Conservation (phyloP, 2,797 vertebrate species). For the Amazonetta brasiliensis region DNA sequence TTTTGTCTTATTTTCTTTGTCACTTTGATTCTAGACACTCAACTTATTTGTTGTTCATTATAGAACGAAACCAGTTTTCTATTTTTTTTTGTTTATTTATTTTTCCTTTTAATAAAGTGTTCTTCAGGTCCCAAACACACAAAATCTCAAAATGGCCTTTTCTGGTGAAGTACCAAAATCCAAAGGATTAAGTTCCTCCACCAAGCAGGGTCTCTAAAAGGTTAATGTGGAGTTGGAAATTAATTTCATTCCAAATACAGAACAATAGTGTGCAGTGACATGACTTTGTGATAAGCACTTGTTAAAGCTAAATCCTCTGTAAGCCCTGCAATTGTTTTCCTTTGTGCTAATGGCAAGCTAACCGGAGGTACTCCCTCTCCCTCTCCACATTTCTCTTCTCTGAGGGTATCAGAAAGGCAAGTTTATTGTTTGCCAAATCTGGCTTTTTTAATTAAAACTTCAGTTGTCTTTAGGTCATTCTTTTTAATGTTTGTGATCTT, state of each 20-base stretch:
- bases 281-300: slow-evolving; percentile 52
- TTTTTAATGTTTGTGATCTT: neutral
- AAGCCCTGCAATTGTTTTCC: slow-evolving; percentile 51
- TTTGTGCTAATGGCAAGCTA: slow-evolving; percentile 43
- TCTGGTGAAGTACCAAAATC: neutral
- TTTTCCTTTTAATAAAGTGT: neutral
- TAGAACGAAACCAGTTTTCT: neutral
- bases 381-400: neutral
- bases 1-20: neutral
- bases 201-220: neutral
- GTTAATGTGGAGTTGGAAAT: slow-evolving; percentile 43
- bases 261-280: slow-evolving; percentile 25
- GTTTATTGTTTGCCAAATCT: slow-evolving; percentile 17
- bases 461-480: neutral
- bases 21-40: neutral
- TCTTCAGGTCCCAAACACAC: neutral
- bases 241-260: slow-evolving; percentile 56
- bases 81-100: neutral
- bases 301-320: slow-evolving; percentile 59
- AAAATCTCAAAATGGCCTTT: neutral
- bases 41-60: neutral
- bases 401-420: neutral
- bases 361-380: neutral
- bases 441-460: neutral
- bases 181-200: slow-evolving; percentile 28